These are phyloP conservation scores for Trilocha varians DNA, from an alignment of 2,888 invertebrate species.

Conservation along the genomic window DNA sequence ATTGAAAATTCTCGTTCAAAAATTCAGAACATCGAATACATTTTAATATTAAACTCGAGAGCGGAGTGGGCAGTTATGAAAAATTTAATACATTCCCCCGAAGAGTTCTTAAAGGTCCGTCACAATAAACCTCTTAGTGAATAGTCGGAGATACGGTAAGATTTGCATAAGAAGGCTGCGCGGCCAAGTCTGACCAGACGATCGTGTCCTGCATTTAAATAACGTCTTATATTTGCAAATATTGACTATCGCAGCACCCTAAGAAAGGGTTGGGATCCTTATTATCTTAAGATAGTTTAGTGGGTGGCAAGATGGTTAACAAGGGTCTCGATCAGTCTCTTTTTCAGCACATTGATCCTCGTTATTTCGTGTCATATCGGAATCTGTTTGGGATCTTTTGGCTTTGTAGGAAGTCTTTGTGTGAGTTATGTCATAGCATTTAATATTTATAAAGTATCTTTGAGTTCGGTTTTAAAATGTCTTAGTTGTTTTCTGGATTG, in stretches of 20 bases:
- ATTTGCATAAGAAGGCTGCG: slow-evolving; percentile 63
- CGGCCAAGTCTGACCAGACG: slow-evolving; percentile 45
- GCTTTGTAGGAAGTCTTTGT: no score
- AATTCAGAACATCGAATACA: background rate
- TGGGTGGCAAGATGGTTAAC: slow-evolving; percentile 48
- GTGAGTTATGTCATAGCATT: no score
- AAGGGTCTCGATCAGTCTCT: slow-evolving; percentile 28
- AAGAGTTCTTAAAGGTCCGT: slow-evolving; percentile 44
- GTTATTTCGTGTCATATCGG: background rate
- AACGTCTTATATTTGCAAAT: slow-evolving; percentile 70
- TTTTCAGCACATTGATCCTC: slow-evolving; percentile 25
- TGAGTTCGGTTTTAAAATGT: no score
- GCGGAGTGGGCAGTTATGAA: slow-evolving; percentile 54
- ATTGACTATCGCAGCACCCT: slow-evolving; percentile 65
- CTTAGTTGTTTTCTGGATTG: no score
- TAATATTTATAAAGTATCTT: no score
- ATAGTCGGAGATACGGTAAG: slow-evolving; percentile 52
- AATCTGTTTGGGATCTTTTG: background rate
- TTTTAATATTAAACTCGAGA: background rate
- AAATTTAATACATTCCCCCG: slow-evolving; percentile 59
- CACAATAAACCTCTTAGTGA: slow-evolving; percentile 60
- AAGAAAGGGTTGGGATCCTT: slow-evolving; percentile 53
- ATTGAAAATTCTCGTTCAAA: background rate
- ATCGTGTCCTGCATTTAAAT: slow-evolving; percentile 70
- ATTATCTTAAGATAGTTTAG: slow-evolving; percentile 62